Evolutionary conservation across 2,888 invertebrate species (phyloP).

Genomic region (Cryptophagus acutangulus): DNA sequence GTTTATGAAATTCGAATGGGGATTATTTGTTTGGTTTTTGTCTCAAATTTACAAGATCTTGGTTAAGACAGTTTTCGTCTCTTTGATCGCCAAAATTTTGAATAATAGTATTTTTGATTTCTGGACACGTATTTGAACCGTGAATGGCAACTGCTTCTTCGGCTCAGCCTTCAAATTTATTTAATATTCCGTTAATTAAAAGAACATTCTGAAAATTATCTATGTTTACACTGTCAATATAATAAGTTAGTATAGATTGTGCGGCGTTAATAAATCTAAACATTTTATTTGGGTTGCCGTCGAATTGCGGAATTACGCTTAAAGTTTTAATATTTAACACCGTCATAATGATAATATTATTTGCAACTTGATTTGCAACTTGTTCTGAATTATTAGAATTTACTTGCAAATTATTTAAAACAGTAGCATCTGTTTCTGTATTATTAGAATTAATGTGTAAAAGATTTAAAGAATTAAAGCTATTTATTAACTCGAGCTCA

Average conservation of each 20-base stretch:
- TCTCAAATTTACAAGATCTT: too few species aligned
- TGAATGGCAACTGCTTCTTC: background rate
- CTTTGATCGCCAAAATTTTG: slow-evolving; percentile 5
- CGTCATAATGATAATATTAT: background rate
- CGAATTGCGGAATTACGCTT: background rate
- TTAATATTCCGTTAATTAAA: slow-evolving; percentile 1
- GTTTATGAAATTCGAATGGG: background rate
- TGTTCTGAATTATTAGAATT: background rate
- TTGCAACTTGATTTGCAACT: background rate
- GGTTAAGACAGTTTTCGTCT: slow-evolving; percentile 3
- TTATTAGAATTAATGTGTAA: background rate
- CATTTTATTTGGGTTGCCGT: slow-evolving; percentile 3
- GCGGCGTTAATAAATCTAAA: background rate
- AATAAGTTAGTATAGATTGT: slow-evolving; percentile 1
- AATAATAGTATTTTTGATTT: background rate
- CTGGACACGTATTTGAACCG: background rate
- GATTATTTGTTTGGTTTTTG: background rate
- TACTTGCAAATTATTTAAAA: background rate
- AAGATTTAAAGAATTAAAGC: background rate
- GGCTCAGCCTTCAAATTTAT: too few species aligned
- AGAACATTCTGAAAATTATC: slow-evolving; percentile 4
- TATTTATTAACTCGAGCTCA: background rate
- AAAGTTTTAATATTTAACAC: slow-evolving; percentile 1
- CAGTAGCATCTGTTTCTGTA: background rate
- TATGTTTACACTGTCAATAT: background rate